These are phyloP conservation scores for Trichomycterus rosablanca DNA, from an alignment of 2,113 vertebrate species.

Conservation along the genomic window DNA sequence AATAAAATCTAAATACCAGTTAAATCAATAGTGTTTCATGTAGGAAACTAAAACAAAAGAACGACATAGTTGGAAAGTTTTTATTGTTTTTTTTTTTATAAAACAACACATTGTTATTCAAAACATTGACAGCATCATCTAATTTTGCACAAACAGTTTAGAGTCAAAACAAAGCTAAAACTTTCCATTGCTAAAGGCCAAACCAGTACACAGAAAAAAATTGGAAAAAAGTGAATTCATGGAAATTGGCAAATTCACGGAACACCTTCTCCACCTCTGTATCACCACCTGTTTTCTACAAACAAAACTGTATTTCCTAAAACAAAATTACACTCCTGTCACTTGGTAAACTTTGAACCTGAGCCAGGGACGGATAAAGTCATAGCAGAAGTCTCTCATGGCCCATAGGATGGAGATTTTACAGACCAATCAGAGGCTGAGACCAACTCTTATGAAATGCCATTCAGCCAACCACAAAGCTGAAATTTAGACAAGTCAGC, in stretches of 20 bases:
- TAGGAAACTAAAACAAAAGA: too few relatives aligned
- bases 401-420: slow-evolving; percentile 18
- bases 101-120: slow-evolving; percentile 5
- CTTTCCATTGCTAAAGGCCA: slow-evolving; percentile 59
- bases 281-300: slow-evolving; percentile 51
- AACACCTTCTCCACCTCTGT: slow-evolving; percentile 55
- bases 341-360: slow-evolving; percentile 23
- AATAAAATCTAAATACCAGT: too few relatives aligned
- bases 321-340: slow-evolving; percentile 29
- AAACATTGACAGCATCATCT: slow-evolving; percentile 6
- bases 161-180: slow-evolving; percentile 58
- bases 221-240: slow-evolving; percentile 33
- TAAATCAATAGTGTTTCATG: too few relatives aligned
- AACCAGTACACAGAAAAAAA: slow-evolving; percentile 23
- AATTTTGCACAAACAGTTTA: slow-evolving; percentile 64
- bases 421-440: slow-evolving; percentile 37
- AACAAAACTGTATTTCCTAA: slow-evolving; percentile 42
- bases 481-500: slow-evolving; percentile 46
- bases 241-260: slow-evolving; percentile 55
- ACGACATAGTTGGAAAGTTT: too few relatives aligned
- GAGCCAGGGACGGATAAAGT: slow-evolving; percentile 14
- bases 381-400: slow-evolving; percentile 14
- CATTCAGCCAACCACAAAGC: slow-evolving; percentile 24
- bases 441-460: slow-evolving; percentile 3
- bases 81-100: too few relatives aligned